Evolutionary conservation across 2,113 vertebrate species (phyloP), one percentile per base, ranked within the genome.

Genomic region (Argyrosomus japonicus): DNA sequence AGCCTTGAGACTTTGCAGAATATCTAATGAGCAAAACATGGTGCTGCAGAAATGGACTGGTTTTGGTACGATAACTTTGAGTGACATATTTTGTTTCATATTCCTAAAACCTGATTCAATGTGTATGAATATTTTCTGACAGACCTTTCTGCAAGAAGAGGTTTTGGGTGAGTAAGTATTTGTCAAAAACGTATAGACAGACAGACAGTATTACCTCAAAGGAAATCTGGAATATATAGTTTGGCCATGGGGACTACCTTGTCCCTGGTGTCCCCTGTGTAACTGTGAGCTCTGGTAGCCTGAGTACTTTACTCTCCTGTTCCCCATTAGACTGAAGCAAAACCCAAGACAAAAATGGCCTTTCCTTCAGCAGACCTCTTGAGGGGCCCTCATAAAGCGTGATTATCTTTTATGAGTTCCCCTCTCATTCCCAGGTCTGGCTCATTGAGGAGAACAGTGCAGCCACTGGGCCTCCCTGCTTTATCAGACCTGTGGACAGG

Each of bases 321-420:
- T 91, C 77, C 86, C 58, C 73, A 82, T 91, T 87, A 92, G 65
- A 87, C 65, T 47, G 18, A 62, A 80, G 63, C 75, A 79, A 79
- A 80, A 74, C 82, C 86, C 47, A 77, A 75, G 48, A 45, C 83
- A 83, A 79, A 88, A 87, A 82, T 83, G 88, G 74, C 76, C 82
- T 75, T 70, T 81, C 75, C 77, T 77, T 83, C 77, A 65, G 64
- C 81, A 89, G 86, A 88, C 76, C 71, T 68, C 85, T 87, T 81
- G 81, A 90, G 89, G 85, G 86, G 85, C 81, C 72, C 92, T 92
- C 74, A 77, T 93, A 92, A 93, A 93, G 87, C 43, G 45, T 88
- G 84, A 92, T 93, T 93, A 92, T 92, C 82, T 89, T 94, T 94
- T 92, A 93, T 29, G 79, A 90, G 91, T 88, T 93, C 83, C 84